These are phyloP conservation scores for Erinaceus europaeus DNA, from an alignment of 2,113 vertebrate species.

Conservation along the genomic window DNA sequence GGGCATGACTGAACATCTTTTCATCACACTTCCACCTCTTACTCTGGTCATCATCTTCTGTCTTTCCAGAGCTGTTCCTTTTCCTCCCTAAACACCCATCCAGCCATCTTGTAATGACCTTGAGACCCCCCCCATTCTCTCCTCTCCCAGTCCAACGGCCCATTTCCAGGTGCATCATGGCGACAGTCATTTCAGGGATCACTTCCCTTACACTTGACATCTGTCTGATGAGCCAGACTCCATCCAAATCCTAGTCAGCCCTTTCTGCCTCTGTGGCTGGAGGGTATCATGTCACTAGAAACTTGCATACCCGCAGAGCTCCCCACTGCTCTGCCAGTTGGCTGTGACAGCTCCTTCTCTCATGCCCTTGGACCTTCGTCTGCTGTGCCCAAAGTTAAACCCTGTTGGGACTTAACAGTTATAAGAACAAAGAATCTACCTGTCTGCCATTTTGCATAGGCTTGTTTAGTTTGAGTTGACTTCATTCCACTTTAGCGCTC, in stretches of 20 bases:
- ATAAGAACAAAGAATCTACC: neutral
- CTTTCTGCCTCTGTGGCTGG: neutral
- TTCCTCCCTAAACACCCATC: neutral
- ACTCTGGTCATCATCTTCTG: neutral
- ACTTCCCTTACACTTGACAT: neutral
- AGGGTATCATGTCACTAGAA: neutral
- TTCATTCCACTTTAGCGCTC: too few species aligned
- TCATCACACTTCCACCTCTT: neutral
- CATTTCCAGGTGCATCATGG: neutral
- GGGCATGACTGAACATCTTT: neutral
- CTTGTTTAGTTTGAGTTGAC: constrained; percentile 20
- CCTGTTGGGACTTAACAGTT: neutral
- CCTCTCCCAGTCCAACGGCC: neutral
- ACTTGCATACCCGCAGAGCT: neutral
- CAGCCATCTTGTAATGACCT: neutral
- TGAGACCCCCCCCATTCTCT: too few species aligned
- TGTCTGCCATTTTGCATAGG: neutral
- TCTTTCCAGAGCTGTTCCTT: neutral
- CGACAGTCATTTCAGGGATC: neutral
- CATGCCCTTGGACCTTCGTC: neutral
- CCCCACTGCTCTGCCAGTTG: too few species aligned
- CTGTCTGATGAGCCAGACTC: neutral
- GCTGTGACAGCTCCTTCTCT: neutral
- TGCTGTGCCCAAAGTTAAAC: neutral
- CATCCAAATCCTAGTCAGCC: neutral